Evolutionary conservation across 2,113 vertebrate genomes (phyloP).

Genomic region (Myanophis thanlyinensis): DNA sequence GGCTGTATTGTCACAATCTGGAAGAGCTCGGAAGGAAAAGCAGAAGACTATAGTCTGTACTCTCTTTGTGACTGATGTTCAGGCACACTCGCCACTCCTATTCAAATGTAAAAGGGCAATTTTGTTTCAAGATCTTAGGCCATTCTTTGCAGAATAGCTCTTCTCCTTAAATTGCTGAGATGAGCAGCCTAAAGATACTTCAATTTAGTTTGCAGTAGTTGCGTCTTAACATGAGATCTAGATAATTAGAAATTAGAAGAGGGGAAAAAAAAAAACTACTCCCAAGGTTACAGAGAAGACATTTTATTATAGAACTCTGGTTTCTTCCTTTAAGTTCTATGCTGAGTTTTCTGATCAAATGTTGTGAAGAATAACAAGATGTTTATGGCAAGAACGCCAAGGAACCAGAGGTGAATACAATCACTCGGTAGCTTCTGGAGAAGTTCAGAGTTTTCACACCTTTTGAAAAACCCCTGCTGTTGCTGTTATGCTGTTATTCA

Average conservation of each 20-base stretch:
- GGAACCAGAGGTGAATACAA: neutral
- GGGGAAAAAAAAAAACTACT: too few species aligned
- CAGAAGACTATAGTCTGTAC: too few species aligned
- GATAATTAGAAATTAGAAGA: neutral
- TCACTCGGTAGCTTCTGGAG: neutral
- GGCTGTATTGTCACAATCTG: neutral
- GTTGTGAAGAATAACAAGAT: neutral
- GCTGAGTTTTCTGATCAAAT: neutral
- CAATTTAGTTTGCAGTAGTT: neutral
- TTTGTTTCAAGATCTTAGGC: neutral
- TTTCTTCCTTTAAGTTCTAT: neutral
- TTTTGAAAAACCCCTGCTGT: neutral
- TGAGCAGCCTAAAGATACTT: neutral
- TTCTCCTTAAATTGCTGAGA: neutral
- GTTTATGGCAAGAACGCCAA: neutral
- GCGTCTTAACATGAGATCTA: neutral
- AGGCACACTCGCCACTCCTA: neutral
- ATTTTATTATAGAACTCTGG: neutral
- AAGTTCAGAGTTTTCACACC: accelerated
- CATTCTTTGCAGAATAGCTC: too few species aligned
- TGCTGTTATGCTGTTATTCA: accelerated
- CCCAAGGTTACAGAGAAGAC: neutral
- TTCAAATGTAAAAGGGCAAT: neutral
- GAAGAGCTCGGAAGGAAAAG: neutral
- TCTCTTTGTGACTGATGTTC: neutral